These are phyloP conservation scores for Leucophenga varia DNA, from an alignment of 1,140 invertebrate species.

Conservation along the genomic window DNA sequence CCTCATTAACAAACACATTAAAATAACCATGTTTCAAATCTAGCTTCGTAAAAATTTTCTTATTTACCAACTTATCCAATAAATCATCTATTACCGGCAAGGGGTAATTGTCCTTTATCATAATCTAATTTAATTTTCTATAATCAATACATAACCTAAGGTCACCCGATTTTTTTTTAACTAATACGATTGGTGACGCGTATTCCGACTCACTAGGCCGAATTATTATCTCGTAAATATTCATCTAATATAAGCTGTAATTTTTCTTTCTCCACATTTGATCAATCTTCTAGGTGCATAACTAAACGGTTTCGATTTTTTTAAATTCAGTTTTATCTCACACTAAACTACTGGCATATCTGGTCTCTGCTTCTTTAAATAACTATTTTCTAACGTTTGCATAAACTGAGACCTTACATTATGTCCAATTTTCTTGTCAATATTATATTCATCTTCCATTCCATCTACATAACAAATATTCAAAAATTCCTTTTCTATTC, in stretches of 20 bases:
- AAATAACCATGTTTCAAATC: conserved; percentile 7
- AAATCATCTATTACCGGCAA: conserved; percentile 4
- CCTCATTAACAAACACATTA: conserved; percentile 3
- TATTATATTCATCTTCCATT: neutral
- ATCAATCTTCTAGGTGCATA: neutral
- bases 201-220: neutral
- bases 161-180: neutral
- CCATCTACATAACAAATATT: neutral
- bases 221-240: conserved; percentile 1
- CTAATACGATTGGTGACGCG: neutral
- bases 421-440: neutral
- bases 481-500: neutral
- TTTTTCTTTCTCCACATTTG: too few species aligned
- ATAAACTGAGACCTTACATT: neutral
- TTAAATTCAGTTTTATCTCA: neutral
- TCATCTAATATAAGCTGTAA: conserved; percentile 6
- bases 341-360: neutral
- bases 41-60: conserved; percentile 5
- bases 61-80: conserved; percentile 4
- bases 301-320: conserved; percentile 4
- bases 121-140: conserved; percentile 5
- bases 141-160: conserved; percentile 10
- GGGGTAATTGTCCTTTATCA: conserved; percentile 7
- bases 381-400: neutral
- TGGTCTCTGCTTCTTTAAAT: conserved; percentile 3